Base-by-base conservation (phyloP, 2,797 vertebrate genomes). In the Salarias fasciatus region DNA sequence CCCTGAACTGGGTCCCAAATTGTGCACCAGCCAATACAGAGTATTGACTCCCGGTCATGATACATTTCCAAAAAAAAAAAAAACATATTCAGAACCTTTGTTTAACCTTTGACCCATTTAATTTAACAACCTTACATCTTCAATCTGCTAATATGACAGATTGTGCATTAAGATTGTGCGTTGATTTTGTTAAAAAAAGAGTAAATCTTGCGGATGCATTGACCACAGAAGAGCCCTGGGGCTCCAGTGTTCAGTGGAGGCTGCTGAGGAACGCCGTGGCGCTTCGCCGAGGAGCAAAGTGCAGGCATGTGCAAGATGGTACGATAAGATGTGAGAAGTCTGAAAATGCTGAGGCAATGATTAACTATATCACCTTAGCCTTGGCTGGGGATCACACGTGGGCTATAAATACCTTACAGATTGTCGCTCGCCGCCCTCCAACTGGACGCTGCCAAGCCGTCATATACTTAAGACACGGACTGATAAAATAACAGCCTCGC, bases 331-430 rank as follows among this genome's bases (percentile, higher is more conserved):
- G 43, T 53, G 60, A 35, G 31, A 38, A 36, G 54, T 30, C 62
- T 3, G 48, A 60, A 85, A 84, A 69, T 1, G 58, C 86, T 77
- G 74, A 86, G 78, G 52, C 68, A 85, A 84, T 70, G 50, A 84
- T 86, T 83, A 75, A 81, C 62, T 44, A n/a, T 8, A 58, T 47
- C 55, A 75, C 55, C 54, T 66, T 42, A 53, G 70, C 73, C 62
- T 63, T 31, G 44, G 77, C 68, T 72, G 63, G 40, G 49, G 36
- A 45, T 42, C 72, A 67, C 37, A 53, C 43, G 47, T 3, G 8
- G 13, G 14, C 69, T 86, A 86, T 83, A 83, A 90, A 89, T 82
- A 91, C 75, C 83, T 72, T 68, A 78, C 18, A 18, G 84, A 87
- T 80, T 69, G 78, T 33, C 75, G 12, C 80, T 84, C 71, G 66